phyloP scores from a whole-genome alignment of 1,140 invertebrate species.

The Chrysopa pallens region DNA sequence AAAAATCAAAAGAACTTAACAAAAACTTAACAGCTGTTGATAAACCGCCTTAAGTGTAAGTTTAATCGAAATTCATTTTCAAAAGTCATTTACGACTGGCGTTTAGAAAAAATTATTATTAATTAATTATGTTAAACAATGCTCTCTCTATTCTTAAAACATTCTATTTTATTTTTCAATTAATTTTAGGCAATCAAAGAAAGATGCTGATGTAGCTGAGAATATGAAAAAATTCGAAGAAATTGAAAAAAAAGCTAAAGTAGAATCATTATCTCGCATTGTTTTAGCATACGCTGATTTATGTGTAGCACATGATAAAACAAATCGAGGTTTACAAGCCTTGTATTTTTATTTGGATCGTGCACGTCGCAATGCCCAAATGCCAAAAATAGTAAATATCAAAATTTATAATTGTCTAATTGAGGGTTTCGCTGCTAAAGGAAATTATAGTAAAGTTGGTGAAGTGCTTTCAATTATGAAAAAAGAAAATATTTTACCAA shows the following conservation, averaged over 20 bases:
- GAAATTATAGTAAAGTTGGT: neutral
- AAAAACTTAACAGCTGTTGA: too few species aligned
- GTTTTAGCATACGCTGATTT: neutral
- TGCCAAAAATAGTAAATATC: neutral
- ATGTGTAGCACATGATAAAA: neutral
- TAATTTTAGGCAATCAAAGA: too few species aligned
- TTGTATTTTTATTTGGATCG: neutral
- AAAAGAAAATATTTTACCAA: neutral
- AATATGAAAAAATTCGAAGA: neutral
- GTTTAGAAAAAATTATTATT: too few species aligned
- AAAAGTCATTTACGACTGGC: too few species aligned
- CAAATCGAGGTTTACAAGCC: neutral
- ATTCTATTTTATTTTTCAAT: too few species aligned
- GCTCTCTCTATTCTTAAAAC: too few species aligned
- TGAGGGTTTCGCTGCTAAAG: neutral
- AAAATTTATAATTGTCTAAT: neutral
- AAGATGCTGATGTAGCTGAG: too few species aligned
- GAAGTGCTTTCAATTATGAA: neutral
- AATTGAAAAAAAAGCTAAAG: neutral
- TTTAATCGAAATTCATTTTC: too few species aligned
- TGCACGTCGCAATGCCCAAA: neutral
- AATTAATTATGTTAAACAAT: too few species aligned
- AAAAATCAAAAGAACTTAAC: too few species aligned
- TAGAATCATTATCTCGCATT: neutral
- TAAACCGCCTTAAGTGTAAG: too few species aligned